phyloP scores from a whole-genome alignment of 2,797 vertebrate genomes.

The Otus scops region DNA sequence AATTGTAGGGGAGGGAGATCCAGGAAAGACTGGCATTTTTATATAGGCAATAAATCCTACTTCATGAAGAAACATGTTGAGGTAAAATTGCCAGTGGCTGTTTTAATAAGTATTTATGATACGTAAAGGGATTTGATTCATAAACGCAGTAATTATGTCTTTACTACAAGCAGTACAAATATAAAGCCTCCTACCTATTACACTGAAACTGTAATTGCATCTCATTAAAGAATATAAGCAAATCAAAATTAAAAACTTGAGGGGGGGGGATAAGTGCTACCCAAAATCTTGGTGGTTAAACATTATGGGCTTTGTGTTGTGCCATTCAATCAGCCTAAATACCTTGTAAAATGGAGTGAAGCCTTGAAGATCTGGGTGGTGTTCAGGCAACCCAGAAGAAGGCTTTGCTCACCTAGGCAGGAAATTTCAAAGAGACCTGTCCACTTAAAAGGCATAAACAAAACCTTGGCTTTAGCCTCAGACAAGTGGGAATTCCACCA shows the following conservation, averaged over 20 bases:
- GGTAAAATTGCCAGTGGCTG: constrained; percentile 58
- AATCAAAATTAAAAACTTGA: constrained; percentile 64
- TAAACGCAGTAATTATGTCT: constrained; percentile 61
- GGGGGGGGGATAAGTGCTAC: neutral
- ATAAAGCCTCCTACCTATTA: constrained; percentile 67
- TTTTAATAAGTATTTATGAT: constrained; percentile 72
- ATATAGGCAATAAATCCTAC: constrained; percentile 58
- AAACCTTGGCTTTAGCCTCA: neutral
- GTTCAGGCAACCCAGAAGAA: neutral
- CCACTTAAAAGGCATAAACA: neutral
- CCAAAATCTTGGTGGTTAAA: constrained; percentile 9
- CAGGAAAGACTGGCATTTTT: constrained; percentile 47
- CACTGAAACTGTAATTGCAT: constrained; percentile 61
- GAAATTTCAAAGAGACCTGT: neutral
- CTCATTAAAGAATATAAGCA: constrained; percentile 65
- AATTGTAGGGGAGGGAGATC: constrained; percentile 25
- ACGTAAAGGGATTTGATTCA: constrained; percentile 70
- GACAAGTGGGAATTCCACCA: neutral
- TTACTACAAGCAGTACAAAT: constrained; percentile 71
- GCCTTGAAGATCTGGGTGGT: constrained; percentile 21
- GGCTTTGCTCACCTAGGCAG: neutral
- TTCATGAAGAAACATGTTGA: constrained; percentile 67
- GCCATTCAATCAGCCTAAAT: constrained; percentile 47
- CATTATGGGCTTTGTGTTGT: constrained; percentile 29
- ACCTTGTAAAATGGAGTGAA: neutral